A percentile compares a stretch with the other conserved stretches of the same genome.
phyloP scores from a whole-genome alignment of 2,888 invertebrate species.

The Julus scandinavius region DNA sequence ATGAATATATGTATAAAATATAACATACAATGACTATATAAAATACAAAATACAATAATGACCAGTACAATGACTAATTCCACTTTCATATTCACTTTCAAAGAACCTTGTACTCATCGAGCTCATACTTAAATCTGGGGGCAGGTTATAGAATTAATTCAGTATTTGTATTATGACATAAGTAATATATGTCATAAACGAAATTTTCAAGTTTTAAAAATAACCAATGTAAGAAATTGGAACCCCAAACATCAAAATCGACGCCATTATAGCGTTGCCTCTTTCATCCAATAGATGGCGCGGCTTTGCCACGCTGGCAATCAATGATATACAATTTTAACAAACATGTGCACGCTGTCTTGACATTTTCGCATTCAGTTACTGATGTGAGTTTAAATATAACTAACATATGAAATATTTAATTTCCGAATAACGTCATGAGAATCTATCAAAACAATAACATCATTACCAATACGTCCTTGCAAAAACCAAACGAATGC shows the following conservation, averaged over 20 bases:
- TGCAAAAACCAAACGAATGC: background rate
- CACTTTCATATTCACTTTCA: too few species aligned
- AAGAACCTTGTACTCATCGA: too few species aligned
- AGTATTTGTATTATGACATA: too few species aligned
- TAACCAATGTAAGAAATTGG: too few species aligned
- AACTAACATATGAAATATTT: background rate
- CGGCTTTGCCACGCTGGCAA: background rate
- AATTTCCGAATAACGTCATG: conserved; percentile 28
- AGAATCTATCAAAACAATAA: background rate
- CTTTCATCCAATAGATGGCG: background rate
- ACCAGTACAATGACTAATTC: too few species aligned
- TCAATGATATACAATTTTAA: background rate
- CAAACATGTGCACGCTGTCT: background rate
- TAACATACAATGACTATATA: too few species aligned
- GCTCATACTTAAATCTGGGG: too few species aligned
- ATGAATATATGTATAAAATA: too few species aligned
- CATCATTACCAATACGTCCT: background rate
- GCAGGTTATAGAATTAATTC: too few species aligned
- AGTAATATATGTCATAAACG: too few species aligned
- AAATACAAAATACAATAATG: too few species aligned
- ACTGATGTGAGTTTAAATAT: background rate
- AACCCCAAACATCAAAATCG: background rate
- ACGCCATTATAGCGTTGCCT: background rate
- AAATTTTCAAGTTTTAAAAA: too few species aligned
- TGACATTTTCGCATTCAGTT: background rate